These are phyloP conservation scores for Epizoanthus fatuus DNA, from an alignment of 92 coral and sea anemone genomes.

Conservation along the genomic window DNA sequence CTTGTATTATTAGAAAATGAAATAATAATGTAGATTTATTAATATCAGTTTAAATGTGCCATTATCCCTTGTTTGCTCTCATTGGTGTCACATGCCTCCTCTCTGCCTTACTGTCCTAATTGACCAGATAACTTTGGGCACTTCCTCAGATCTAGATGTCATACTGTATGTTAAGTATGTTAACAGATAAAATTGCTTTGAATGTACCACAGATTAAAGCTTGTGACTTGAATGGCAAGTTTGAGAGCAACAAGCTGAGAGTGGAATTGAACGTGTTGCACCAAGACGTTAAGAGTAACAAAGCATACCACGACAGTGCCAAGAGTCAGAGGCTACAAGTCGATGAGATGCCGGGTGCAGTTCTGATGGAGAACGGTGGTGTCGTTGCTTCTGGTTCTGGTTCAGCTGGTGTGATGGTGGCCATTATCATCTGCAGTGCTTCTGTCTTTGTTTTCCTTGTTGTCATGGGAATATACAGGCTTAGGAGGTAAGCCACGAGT, in stretches of 20 bases:
- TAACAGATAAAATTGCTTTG: background rate
- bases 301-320: conserved; percentile 46
- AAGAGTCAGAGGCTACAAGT: conserved; percentile 33
- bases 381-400: conserved; percentile 41
- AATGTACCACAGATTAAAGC: conserved; percentile 64
- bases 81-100: too few species aligned
- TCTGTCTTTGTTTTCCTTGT: conserved; percentile 80
- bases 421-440: conserved; percentile 84
- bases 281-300: background rate
- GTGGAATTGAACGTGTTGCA: conserved; percentile 37
- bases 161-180: background rate
- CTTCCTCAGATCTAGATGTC: too few species aligned
- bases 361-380: conserved; percentile 60
- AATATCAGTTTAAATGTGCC: too few species aligned
- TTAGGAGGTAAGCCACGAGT: conserved; percentile 70
- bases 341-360: conserved; percentile 90
- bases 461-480: conserved; percentile 81
- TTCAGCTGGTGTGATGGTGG: conserved; percentile 87
- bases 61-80: too few species aligned
- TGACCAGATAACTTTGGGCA: too few species aligned
- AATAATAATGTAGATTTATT: too few species aligned
- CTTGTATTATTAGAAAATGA: too few species aligned
- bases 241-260: conserved; percentile 68
- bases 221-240: conserved; percentile 79
- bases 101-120: too few species aligned